Evolutionary conservation across 2,797 vertebrate genomes (phyloP), one percentile per base, ranked within the genome.

Genomic region (Rhinichthys osculus): DNA sequence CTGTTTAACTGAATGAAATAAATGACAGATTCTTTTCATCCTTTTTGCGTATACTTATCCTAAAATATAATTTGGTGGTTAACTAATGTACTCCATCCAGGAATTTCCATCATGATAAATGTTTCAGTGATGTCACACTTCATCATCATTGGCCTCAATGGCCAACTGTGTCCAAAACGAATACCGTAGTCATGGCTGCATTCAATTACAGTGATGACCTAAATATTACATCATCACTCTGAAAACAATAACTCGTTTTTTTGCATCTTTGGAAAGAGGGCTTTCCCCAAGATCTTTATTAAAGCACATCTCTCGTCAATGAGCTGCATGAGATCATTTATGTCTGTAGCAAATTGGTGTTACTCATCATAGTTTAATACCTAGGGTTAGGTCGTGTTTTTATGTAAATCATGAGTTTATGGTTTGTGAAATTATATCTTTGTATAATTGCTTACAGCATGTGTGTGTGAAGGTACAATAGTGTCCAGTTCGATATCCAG

Each of bases 371-470:
- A 35, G 13, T 59, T 59, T 59, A 40, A 38, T 57, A 77, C 6
- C 0, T 40, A n/a, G 6, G 50, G 50, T 77, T 52, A 38, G 30
- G 33, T 59, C 11, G 21, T 38, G 74, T 77, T 77, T 77, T 77
- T 23, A 23, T 77, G 74, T 44, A 64, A 44, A n/a, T 64, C 40
- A 79, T 64, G 77, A 30, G 57, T 78, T 62, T 78, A 62, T 64
- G 7, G 42, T 57, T 59, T 9, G 21, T 40, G 74, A 8, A 79
- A 78, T 40, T 3, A 62, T 16, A 59, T 78, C 10, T 78, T 42
- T 59, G 38, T 62, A n/a, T 78, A 64, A 40, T 42, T 11, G 57
- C 57, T 54, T 10, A 52, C 19, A 70, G 44, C 33, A 3, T 52
- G 66, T 54, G 52, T 33, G 47, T 47, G 30, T 81, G 47, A 80